phyloP scores from a whole-genome alignment of 2,888 invertebrate genomes.

The Scotopteryx bipunctaria region DNA sequence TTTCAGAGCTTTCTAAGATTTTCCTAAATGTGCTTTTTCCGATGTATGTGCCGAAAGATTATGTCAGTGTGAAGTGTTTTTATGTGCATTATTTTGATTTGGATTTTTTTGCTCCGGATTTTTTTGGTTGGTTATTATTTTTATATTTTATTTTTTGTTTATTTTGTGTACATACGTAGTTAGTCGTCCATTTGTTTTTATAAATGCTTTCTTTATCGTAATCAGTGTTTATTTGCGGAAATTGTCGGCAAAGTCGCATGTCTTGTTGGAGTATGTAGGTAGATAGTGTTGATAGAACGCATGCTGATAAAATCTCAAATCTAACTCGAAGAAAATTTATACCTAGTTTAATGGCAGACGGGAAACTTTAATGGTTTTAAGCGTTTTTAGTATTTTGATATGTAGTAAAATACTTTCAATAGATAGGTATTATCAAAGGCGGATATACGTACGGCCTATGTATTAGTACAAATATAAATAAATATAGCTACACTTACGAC shows the following conservation, averaged over 20 bases:
- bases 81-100: constrained; percentile 78
- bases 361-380: constrained; percentile 24
- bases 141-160: constrained; percentile 47
- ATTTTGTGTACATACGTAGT: background rate
- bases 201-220: constrained; percentile 14
- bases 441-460: too few species aligned
- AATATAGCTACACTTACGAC: too few species aligned
- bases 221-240: constrained; percentile 15
- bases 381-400: constrained; percentile 23
- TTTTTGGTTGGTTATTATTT: constrained; percentile 77
- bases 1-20: constrained; percentile 68
- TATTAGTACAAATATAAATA: too few species aligned
- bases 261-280: constrained; percentile 1
- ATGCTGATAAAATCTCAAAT: constrained; percentile 26
- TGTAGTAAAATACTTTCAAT: constrained; percentile 18
- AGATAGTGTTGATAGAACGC: constrained; percentile 9
- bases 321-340: constrained; percentile 23
- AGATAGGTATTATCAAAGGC: background rate
- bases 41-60: constrained; percentile 73
- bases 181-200: constrained; percentile 3
- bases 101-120: constrained; percentile 79
- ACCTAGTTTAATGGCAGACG: constrained; percentile 24
- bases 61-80: constrained; percentile 75
- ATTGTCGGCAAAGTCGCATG: constrained; percentile 10
- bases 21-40: constrained; percentile 61